phyloP scores from a whole-genome alignment of 2,797 vertebrate species.

The Cyclura pinguis region DNA sequence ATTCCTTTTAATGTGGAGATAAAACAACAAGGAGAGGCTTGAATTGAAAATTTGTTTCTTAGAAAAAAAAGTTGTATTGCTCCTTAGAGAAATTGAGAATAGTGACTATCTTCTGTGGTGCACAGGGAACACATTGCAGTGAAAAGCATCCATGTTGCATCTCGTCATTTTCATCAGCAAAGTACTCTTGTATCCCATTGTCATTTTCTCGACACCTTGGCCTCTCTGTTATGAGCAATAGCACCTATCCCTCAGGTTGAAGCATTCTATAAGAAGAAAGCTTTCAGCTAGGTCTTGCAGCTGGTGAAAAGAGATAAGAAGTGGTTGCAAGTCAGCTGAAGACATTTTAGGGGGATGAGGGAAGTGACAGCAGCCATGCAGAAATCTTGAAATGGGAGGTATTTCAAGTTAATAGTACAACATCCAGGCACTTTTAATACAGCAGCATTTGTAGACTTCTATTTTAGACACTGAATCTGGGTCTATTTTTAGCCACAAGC shows the following conservation, averaged over 20 bases:
- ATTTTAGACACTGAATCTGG: background rate
- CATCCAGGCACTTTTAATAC: background rate
- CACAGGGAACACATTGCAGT: background rate
- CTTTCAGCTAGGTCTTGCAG: conserved; percentile 1
- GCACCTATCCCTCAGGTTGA: background rate
- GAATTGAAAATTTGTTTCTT: background rate
- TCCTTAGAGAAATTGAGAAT: background rate
- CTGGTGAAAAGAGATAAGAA: conserved; percentile 21
- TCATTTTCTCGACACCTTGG: too few species aligned
- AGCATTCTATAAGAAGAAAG: background rate
- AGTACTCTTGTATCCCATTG: background rate
- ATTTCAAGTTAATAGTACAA: background rate
- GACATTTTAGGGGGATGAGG: background rate
- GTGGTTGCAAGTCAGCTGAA: background rate
- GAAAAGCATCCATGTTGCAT: background rate
- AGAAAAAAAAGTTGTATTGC: too few species aligned
- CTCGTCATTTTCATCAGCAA: background rate
- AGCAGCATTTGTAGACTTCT: background rate
- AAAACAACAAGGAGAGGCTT: background rate
- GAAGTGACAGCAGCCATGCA: background rate
- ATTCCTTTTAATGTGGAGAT: background rate
- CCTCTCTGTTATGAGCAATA: background rate
- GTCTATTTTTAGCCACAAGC: too few species aligned
- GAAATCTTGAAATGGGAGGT: background rate
- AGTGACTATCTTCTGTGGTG: background rate